Percentiles rank a stretch among this genome's conserved stretches.
These are phyloP conservation scores for Chironomus tentans DNA, from an alignment of 2,888 invertebrate genomes.

Conservation along the genomic window DNA sequence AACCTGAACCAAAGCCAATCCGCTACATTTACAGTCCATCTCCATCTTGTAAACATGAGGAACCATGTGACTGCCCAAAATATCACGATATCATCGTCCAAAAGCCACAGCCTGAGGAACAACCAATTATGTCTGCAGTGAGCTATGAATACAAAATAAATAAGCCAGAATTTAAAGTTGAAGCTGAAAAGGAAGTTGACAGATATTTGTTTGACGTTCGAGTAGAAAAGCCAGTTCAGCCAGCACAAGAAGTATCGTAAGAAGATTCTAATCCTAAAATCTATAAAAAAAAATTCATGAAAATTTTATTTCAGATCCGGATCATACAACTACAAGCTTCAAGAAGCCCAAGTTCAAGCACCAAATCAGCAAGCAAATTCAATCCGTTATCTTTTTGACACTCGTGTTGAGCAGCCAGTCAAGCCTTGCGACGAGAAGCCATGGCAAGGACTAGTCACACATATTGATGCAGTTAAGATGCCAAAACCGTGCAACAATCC, in stretches of 20 bases:
- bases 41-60: background rate
- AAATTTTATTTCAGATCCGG: background rate
- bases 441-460: slow-evolving; percentile 25
- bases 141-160: background rate
- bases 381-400: slow-evolving; percentile 11
- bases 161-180: background rate
- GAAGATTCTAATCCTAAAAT: background rate
- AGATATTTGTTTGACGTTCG: slow-evolving; percentile 21
- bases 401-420: slow-evolving; percentile 15
- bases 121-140: background rate
- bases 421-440: slow-evolving; percentile 17
- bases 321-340: background rate
- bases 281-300: background rate
- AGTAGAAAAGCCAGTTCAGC: background rate
- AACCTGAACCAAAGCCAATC: background rate
- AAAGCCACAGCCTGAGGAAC: background rate
- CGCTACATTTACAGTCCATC: slow-evolving; percentile 3
- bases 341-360: background rate
- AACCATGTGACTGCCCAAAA: slow-evolving; percentile 12
- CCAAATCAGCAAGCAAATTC: background rate
- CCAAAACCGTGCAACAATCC: slow-evolving; percentile 7
- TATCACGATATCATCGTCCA: slow-evolving; percentile 3
- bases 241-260: background rate
- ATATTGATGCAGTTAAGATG: slow-evolving; percentile 5
- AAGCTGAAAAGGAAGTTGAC: background rate